A percentile compares a stretch with the other conserved stretches of the same genome.
Evolutionary conservation across 2,113 vertebrate species (phyloP).

Genomic region (Stictonetta naevosa): DNA sequence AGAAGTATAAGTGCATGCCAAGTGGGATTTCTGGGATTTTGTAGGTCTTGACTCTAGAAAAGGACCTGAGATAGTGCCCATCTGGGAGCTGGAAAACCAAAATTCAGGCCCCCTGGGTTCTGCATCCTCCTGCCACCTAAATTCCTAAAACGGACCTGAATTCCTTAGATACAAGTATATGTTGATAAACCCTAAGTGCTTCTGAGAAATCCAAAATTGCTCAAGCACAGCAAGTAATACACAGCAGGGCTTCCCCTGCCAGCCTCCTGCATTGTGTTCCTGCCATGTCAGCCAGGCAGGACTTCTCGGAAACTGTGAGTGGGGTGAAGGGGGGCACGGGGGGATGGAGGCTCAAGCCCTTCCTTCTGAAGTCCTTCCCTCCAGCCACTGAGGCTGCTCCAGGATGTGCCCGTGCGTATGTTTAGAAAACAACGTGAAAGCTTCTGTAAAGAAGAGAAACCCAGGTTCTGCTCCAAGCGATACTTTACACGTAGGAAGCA

Average conservation of each 20-base stretch:
- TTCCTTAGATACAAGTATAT: neutral
- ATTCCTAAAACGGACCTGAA: neutral
- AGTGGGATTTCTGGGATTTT: neutral
- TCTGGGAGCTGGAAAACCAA: neutral
- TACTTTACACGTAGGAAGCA: neutral
- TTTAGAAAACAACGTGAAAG: neutral
- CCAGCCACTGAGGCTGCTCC: neutral
- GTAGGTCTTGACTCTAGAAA: neutral
- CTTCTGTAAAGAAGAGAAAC: neutral
- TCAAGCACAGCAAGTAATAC: neutral
- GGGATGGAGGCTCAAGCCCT: neutral
- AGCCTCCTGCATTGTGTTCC: neutral
- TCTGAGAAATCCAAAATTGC: constrained; percentile 54
- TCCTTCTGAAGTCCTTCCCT: neutral
- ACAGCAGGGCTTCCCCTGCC: constrained; percentile 32
- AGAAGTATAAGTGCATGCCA: fast-evolving
- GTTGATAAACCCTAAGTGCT: neutral
- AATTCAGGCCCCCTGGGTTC: neutral
- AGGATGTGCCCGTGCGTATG: fast-evolving
- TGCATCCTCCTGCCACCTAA: neutral
- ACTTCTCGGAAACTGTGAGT: constrained; percentile 42
- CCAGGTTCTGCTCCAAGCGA: neutral
- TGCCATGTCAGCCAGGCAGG: fast-evolving
- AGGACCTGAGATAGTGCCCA: neutral
- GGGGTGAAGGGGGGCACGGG: neutral